phyloP scores from a whole-genome alignment of 1,140 invertebrate genomes.

The Monochamus saltuarius region DNA sequence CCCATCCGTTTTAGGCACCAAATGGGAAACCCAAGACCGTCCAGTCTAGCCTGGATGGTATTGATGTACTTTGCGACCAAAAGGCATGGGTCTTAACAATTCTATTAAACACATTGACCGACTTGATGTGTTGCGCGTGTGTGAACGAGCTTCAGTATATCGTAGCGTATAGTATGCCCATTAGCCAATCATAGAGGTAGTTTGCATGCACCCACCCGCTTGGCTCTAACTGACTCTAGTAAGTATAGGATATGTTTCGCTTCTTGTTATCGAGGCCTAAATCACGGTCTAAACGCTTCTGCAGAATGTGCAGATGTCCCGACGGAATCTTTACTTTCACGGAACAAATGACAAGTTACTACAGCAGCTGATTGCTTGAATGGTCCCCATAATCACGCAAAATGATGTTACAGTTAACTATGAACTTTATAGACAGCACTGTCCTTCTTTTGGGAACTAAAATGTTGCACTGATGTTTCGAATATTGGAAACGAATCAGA shows the following conservation, averaged over 20 bases:
- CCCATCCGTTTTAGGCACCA: background rate
- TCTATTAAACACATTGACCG: slow-evolving; percentile 35
- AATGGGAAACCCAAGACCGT: background rate
- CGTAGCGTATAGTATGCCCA: slow-evolving; percentile 27
- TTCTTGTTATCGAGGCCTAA: slow-evolving; percentile 37
- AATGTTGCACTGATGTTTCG: too few species aligned
- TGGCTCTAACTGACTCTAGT: slow-evolving; percentile 24
- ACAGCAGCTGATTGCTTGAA: too few species aligned
- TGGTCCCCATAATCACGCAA: too few species aligned
- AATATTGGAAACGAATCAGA: too few species aligned
- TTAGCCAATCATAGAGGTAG: slow-evolving; percentile 20
- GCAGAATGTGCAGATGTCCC: too few species aligned
- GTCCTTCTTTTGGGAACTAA: too few species aligned
- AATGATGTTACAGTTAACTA: too few species aligned
- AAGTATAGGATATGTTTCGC: slow-evolving; percentile 16
- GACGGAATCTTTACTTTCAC: too few species aligned
- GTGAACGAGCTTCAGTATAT: slow-evolving; percentile 35
- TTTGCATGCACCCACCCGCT: slow-evolving; percentile 34
- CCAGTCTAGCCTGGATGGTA: too few species aligned
- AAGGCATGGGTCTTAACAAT: background rate
- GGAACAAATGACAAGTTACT: too few species aligned
- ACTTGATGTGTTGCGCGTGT: slow-evolving; percentile 42
- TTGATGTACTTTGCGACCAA: too few species aligned
- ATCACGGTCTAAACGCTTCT: slow-evolving; percentile 28
- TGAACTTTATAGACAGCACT: too few species aligned